Conservation (phyloP, 2,888 invertebrate genomes). For the Euzophera pinguis region DNA sequence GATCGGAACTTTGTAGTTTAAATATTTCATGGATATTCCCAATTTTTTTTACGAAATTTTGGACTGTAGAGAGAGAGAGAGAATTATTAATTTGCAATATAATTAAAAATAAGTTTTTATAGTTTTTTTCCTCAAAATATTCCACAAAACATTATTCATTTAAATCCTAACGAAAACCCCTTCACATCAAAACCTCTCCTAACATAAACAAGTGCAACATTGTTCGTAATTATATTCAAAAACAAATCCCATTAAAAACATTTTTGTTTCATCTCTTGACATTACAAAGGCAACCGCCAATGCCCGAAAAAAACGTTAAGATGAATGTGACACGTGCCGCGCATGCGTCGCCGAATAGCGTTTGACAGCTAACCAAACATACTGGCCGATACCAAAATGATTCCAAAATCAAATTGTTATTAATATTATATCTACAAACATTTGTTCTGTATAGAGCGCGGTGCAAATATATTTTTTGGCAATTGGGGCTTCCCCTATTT, state of each 20-base stretch:
- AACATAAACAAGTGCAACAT: not conserved
- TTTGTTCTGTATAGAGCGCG: constrained; percentile 39
- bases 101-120: no score
- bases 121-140: no score
- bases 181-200: not conserved
- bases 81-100: no score
- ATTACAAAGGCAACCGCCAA: constrained; percentile 22
- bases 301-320: constrained; percentile 41
- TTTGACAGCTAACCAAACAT: constrained; percentile 56
- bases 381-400: constrained; percentile 48
- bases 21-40: no score
- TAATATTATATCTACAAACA: constrained; percentile 54
- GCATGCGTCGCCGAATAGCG: constrained; percentile 34
- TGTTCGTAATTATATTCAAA: not conserved
- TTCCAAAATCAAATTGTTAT: constrained; percentile 53
- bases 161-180: no score
- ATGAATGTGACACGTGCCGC: constrained; percentile 36
- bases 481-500: constrained; percentile 47
- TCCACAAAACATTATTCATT: no score
- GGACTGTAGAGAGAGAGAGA: no score
- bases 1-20: no score
- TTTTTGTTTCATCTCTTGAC: constrained; percentile 12
- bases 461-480: constrained; percentile 51
- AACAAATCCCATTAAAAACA: constrained; percentile 14
- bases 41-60: no score